Conservation (phyloP, 2,888 invertebrate genomes). For the Megamerina dolium region DNA sequence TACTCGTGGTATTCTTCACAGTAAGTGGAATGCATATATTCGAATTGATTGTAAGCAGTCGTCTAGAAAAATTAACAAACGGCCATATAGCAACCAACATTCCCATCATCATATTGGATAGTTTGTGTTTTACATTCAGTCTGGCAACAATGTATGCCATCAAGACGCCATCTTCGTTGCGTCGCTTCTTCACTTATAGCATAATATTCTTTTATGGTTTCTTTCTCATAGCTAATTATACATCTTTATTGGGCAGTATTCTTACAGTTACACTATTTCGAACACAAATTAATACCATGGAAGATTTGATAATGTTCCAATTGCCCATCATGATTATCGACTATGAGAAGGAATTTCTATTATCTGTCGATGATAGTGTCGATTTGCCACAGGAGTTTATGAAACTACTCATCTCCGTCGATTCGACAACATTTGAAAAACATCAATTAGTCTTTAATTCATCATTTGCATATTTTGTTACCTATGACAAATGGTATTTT, state of each 20-base stretch:
- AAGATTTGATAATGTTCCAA: conserved; percentile 30
- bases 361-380: conserved; percentile 26
- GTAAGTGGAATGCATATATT: no score
- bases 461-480: conserved; percentile 38
- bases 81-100: no score
- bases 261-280: conserved; percentile 35
- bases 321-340: conserved; percentile 38
- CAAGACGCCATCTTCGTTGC: conserved; percentile 19
- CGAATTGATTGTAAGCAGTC: no score
- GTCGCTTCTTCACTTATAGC: conserved; percentile 25
- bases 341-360: conserved; percentile 35
- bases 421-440: no score
- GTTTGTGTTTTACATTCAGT: conserved; percentile 31
- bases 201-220: conserved; percentile 34
- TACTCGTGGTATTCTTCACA: no score
- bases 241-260: conserved; percentile 36
- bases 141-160: conserved; percentile 23
- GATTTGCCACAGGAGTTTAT: conserved; percentile 30
- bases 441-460: no score
- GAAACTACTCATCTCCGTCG: conserved; percentile 27
- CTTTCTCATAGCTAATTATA: conserved; percentile 31
- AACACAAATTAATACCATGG: conserved; percentile 35
- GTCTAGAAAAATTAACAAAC: no score
- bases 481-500: no score
- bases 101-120: conserved; percentile 21